Percentiles rank a stretch among this genome's conserved stretches.
Evolutionary conservation across 2,888 invertebrate species (phyloP).

Genomic region (Ophonus ardosiacus): DNA sequence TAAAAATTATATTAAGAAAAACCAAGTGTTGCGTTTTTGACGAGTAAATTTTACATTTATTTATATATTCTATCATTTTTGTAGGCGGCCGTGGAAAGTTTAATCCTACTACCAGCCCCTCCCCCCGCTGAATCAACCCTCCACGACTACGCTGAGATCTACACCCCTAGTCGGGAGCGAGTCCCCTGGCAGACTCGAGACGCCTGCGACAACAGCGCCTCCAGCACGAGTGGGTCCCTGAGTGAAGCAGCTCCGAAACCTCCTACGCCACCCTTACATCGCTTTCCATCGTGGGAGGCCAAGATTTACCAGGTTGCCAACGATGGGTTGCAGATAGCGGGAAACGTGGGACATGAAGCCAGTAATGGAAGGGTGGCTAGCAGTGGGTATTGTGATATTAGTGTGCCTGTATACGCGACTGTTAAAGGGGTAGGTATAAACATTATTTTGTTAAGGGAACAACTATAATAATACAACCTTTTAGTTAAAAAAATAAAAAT

Average conservation of each 20-base stretch:
- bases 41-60: too few relatives aligned
- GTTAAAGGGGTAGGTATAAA: constrained; percentile 87
- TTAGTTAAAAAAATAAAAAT: too few relatives aligned
- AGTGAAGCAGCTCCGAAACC: constrained; percentile 76
- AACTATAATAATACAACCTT: too few relatives aligned
- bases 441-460: too few relatives aligned
- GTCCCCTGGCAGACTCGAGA: constrained; percentile 74
- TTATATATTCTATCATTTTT: background rate
- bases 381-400: constrained; percentile 92
- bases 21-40: too few relatives aligned
- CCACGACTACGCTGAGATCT: constrained; percentile 96
- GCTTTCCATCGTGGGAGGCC: constrained; percentile 93
- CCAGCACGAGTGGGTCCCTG: constrained; percentile 67
- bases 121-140: constrained; percentile 77
- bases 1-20: too few relatives aligned
- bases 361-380: constrained; percentile 72
- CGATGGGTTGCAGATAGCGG: constrained; percentile 77
- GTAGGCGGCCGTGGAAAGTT: constrained; percentile 78
- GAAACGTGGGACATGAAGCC: constrained; percentile 75
- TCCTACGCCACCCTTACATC: constrained; percentile 93
- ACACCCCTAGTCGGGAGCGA: constrained; percentile 89
- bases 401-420: constrained; percentile 96
- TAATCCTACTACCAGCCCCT: constrained; percentile 76
- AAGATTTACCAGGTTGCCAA: constrained; percentile 90
- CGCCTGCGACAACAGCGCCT: constrained; percentile 66